Conservation (phyloP, 1,140 invertebrate genomes). For the Drosophila carrolli region DNA sequence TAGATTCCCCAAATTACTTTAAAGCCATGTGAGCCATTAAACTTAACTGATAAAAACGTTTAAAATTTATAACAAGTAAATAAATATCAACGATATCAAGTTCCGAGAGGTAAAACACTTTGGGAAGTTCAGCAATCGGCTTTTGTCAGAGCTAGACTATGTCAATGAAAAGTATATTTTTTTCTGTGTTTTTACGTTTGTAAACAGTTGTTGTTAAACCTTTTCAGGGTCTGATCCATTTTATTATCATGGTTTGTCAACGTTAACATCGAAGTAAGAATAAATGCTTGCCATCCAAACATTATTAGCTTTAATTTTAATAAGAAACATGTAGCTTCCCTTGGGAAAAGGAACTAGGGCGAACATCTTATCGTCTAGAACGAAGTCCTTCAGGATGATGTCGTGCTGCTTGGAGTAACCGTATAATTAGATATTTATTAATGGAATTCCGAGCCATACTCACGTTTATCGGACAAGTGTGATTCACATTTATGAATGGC, state of each 20-base stretch:
- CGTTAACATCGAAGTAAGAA: slow-evolving; percentile 2
- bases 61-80: too few species aligned
- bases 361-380: slow-evolving; percentile 19
- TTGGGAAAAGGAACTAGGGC: not conserved
- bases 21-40: too few species aligned
- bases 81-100: too few species aligned
- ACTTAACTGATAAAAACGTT: too few species aligned
- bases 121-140: too few species aligned
- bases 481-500: slow-evolving; percentile 29
- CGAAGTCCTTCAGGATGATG: slow-evolving; percentile 33
- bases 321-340: slow-evolving; percentile 4
- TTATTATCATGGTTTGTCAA: not conserved
- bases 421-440: fast-evolving
- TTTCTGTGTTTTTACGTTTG: too few species aligned
- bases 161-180: too few species aligned
- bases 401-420: not conserved
- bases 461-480: slow-evolving; percentile 32
- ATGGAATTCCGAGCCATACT: not conserved
- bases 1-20: too few species aligned
- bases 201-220: too few species aligned
- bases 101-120: too few species aligned
- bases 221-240: too few species aligned
- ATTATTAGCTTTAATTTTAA: not conserved
- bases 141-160: too few species aligned
- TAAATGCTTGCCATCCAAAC: not conserved